These are phyloP conservation scores for Jordanella pulchra DNA, from an alignment of 2,797 vertebrate species.

Conservation along the genomic window DNA sequence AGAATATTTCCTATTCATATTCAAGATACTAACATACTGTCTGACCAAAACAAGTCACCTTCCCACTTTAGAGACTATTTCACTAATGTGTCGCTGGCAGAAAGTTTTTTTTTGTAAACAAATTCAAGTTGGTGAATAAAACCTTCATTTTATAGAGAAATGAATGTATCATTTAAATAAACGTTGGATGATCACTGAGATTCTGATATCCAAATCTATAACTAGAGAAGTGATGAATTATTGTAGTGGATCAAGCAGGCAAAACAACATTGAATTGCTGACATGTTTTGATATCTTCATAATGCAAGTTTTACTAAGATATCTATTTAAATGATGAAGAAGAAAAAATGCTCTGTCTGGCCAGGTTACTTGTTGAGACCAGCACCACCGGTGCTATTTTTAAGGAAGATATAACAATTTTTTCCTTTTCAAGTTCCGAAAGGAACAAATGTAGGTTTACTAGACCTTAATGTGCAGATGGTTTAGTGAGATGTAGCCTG, in stretches of 20 bases:
- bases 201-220: background rate
- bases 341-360: too few relatives aligned
- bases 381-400: too few relatives aligned
- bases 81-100: background rate
- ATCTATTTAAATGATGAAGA: background rate
- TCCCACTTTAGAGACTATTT: background rate
- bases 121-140: background rate
- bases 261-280: background rate
- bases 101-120: background rate
- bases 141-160: too few relatives aligned
- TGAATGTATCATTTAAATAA: background rate
- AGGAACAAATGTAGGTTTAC: too few relatives aligned
- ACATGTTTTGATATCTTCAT: background rate
- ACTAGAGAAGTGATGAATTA: background rate
- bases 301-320: background rate
- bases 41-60: background rate
- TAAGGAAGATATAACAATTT: too few relatives aligned
- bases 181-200: background rate
- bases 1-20: slow-evolving; percentile 1
- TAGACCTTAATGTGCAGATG: too few relatives aligned
- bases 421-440: too few relatives aligned
- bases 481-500: too few relatives aligned
- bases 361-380: too few relatives aligned
- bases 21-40: background rate
- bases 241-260: background rate